Percentiles rank a stretch among this genome's conserved stretches.
Evolutionary conservation across 2,888 invertebrate species (phyloP).

Genomic region (Idaea straminata): DNA sequence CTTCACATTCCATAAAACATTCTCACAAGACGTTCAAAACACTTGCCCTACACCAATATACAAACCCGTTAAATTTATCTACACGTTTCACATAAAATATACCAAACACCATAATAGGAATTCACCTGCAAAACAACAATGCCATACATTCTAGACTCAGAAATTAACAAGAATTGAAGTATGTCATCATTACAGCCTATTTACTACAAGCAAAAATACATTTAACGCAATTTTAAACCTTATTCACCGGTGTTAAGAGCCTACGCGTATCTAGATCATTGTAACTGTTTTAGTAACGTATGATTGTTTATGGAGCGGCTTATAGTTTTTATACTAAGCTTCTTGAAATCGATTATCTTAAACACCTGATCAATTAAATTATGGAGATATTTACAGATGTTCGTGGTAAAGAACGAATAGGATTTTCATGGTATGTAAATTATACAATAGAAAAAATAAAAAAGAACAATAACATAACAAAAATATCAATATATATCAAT

Average conservation of each 20-base stretch:
- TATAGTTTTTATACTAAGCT: not conserved
- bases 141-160: slow-evolving; percentile 11
- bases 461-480: too few species aligned
- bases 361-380: not conserved
- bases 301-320: not conserved
- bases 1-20: not conserved
- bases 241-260: slow-evolving; percentile 9
- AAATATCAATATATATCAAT: too few species aligned
- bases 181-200: slow-evolving; percentile 56
- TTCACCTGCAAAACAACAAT: slow-evolving; percentile 23
- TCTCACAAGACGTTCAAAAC: not conserved
- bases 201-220: slow-evolving; percentile 41
- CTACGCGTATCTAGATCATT: slow-evolving; percentile 1
- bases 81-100: slow-evolving; percentile 9
- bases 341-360: not conserved
- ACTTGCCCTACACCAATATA: not conserved
- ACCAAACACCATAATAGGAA: slow-evolving; percentile 8
- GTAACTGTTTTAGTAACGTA: slow-evolving; percentile 14
- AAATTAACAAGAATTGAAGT: slow-evolving; percentile 28
- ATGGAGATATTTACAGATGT: not conserved
- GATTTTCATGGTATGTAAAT: too few species aligned
- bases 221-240: slow-evolving; percentile 8
- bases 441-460: too few species aligned
- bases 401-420: not conserved
- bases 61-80: not conserved